phyloP scores from a whole-genome alignment of 2,888 invertebrate genomes.

The Selenia dentaria region DNA sequence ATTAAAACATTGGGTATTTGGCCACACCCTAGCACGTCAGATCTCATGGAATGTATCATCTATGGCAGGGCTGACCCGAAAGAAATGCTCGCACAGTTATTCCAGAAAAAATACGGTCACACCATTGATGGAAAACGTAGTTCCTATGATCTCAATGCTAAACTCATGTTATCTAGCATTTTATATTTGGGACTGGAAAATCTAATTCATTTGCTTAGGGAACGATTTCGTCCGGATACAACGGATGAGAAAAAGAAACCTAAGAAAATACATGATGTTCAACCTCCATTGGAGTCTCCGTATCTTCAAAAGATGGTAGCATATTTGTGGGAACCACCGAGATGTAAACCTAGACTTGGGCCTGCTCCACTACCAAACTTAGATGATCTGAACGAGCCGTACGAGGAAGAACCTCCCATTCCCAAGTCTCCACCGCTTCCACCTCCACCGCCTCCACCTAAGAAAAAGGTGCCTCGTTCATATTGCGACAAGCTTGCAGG shows the following conservation, averaged over 20 bases:
- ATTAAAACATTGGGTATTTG: conserved; percentile 59
- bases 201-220: conserved; percentile 51
- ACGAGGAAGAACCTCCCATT: conserved; percentile 57
- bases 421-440: conserved; percentile 56
- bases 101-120: conserved; percentile 53
- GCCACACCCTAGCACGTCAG: conserved; percentile 52
- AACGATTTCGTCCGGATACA: conserved; percentile 55
- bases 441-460: conserved; percentile 67
- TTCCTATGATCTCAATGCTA: conserved; percentile 61
- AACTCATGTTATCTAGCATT: conserved; percentile 64
- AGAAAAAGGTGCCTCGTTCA: conserved; percentile 54
- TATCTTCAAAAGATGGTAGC: conserved; percentile 65
- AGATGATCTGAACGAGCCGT: conserved; percentile 62
- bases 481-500: conserved; percentile 68
- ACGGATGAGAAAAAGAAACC: conserved; percentile 25
- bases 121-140: conserved; percentile 55
- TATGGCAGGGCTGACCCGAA: conserved; percentile 62
- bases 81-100: conserved; percentile 68
- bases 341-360: conserved; percentile 37
- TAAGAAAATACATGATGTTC: conserved; percentile 48
- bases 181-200: conserved; percentile 64
- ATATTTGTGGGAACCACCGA: conserved; percentile 49
- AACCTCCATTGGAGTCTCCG: conserved; percentile 53
- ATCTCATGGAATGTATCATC: conserved; percentile 63
- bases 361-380: conserved; percentile 66